Percentiles rank a stretch among this genome's conserved stretches.
Conservation (phyloP, 2,888 invertebrate genomes). For the Aporophyla lueneburgensis region DNA sequence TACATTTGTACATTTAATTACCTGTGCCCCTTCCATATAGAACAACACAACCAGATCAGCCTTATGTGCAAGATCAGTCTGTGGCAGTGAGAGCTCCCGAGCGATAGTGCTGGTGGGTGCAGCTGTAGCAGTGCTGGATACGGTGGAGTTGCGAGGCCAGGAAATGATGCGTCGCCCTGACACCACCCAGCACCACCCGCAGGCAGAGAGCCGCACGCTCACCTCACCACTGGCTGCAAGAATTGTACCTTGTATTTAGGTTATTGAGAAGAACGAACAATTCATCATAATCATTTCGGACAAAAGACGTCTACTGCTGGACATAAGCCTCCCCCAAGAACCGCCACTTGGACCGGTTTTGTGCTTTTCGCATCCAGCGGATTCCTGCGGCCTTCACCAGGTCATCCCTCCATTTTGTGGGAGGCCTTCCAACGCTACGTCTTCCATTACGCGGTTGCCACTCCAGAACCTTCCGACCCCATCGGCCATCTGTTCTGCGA, state of each 20-base stretch:
- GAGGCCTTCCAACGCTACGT: no score
- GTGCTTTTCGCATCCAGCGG: no score
- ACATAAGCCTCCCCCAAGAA: no score
- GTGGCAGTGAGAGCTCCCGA: slow-evolving; percentile 96
- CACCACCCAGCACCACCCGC: slow-evolving; percentile 96
- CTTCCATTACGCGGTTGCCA: no score
- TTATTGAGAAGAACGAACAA: no score
- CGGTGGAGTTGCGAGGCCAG: slow-evolving; percentile 93
- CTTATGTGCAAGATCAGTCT: slow-evolving; percentile 97
- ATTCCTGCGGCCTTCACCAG: no score
- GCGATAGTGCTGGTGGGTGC: slow-evolving; percentile 90
- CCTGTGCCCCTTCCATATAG: slow-evolving; percentile 85
- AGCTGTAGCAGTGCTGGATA: slow-evolving; percentile 59
- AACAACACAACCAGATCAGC: slow-evolving; percentile 96
- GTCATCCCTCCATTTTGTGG: no score
- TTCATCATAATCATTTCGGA: no score
- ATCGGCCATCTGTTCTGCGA: no score
- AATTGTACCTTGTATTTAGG: neutral
- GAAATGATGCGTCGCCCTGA: slow-evolving; percentile 95
- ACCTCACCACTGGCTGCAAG: slow-evolving; percentile 88
- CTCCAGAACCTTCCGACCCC: no score
- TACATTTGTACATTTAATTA: slow-evolving; percentile 45
- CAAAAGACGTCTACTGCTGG: no score
- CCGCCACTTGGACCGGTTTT: no score
- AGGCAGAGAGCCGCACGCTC: slow-evolving; percentile 92